Evolutionary conservation across 2,797 vertebrate genomes (phyloP), one percentile per base, ranked within the genome.

Genomic region (Bryconaethiops microstoma): DNA sequence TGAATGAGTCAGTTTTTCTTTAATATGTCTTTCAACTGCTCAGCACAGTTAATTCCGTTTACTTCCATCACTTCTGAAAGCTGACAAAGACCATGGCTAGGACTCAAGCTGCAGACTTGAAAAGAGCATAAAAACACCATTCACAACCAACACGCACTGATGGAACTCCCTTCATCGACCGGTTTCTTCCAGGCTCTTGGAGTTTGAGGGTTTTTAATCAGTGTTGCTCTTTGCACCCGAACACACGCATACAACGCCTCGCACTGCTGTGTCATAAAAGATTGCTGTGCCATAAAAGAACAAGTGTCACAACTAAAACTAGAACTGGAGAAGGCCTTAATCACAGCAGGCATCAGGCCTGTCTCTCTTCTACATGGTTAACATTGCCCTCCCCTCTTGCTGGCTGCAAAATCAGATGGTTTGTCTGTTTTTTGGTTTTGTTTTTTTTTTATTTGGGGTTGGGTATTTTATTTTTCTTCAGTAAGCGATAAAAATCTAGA

Each of bases 401-500:
- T 76, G 72, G 25, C n/a, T 54, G 23, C 0, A 64, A 77, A 72
- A 62, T 77, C 39, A 14, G 42, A 50, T 12, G 74, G 25, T 45
- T 42, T 19, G 23, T 59, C 40, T 71, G 54, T 35, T 63, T 35
- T 62, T 71, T 40, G 9, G 52, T 25, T 0, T 7, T 45, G 2
- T 14, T 50, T 50, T 45, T 45, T 45, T 45, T 45, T 29, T 29
- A 29, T 35, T 35, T 35, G 4, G 35, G 35, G 35, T 35, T 0
- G 35, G 2, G 4, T 45, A 45, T 45, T 9, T 40, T 73, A 16
- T 35, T 78, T 5, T 35, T 39, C 57, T 78, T n/a, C 68, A 16
- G 13, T 4, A 50, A 19, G 25, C n/a, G 77, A 78, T 68, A 68
- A 69, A 82, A 76, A 78, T 71, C 70, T 40, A 14, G 60, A 74